A percentile compares a stretch with the other conserved stretches of the same genome.
Evolutionary conservation across 2,888 invertebrate genomes (phyloP).

Genomic region (Sphaerophoria rueppellii): DNA sequence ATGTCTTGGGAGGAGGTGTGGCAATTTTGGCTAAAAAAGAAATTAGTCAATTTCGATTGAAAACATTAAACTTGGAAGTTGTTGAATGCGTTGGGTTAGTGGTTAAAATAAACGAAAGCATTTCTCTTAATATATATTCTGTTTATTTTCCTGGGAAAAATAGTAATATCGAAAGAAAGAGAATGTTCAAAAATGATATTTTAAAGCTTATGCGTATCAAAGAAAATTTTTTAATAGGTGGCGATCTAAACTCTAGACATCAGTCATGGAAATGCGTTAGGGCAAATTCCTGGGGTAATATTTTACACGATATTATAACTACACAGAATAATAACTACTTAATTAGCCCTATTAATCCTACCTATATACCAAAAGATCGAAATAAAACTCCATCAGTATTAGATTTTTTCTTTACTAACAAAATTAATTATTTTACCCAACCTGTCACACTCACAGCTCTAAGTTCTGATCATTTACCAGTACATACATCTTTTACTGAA

Average conservation of each 20-base stretch:
- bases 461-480: conserved; percentile 6
- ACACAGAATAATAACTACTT: conserved; percentile 22
- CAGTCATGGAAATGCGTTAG: conserved; percentile 33
- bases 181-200: neutral
- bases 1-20: neutral
- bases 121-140: conserved; percentile 3
- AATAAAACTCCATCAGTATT: conserved; percentile 27
- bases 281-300: conserved; percentile 49
- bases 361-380: conserved; percentile 24
- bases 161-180: neutral
- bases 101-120: neutral
- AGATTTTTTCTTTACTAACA: conserved; percentile 34
- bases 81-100: neutral
- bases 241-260: conserved; percentile 8
- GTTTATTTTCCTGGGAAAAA: conserved; percentile 1
- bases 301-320: conserved; percentile 32
- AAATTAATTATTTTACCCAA: neutral
- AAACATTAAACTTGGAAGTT: neutral
- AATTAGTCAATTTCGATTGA: neutral
- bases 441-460: neutral
- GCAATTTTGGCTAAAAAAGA: conserved; percentile 11
- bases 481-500: neutral
- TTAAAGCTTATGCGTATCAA: neutral
- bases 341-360: conserved; percentile 30
- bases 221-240: neutral